Evolutionary conservation across 1,140 invertebrate genomes (phyloP).

Genomic region (Liolophura sinensis): DNA sequence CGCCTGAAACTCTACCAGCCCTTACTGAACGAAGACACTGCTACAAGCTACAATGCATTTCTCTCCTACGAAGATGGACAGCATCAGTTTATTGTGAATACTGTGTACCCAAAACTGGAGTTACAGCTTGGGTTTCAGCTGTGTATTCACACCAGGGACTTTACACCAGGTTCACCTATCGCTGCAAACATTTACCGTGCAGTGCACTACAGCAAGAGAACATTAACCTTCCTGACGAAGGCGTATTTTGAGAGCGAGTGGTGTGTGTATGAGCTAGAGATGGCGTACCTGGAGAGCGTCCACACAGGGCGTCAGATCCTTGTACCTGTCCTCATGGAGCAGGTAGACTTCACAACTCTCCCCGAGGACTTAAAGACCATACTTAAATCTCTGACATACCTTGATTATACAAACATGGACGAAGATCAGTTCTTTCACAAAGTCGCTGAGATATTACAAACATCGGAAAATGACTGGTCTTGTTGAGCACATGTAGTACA

Average conservation of each 20-base stretch:
- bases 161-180: slow-evolving; percentile 53
- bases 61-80: slow-evolving; percentile 30
- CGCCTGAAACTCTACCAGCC: slow-evolving; percentile 1
- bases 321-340: slow-evolving; percentile 11
- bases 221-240: slow-evolving; percentile 68
- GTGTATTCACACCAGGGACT: slow-evolving; percentile 39
- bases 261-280: slow-evolving; percentile 63
- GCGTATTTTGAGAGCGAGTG: slow-evolving; percentile 68
- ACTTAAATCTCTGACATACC: no score
- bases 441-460: no score
- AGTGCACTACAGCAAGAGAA: slow-evolving; percentile 66
- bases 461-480: no score
- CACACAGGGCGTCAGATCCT: slow-evolving; percentile 21
- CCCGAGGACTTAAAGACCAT: no score
- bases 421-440: no score
- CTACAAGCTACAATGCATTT: slow-evolving; percentile 29
- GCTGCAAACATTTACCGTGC: slow-evolving; percentile 67
- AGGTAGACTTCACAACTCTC: no score
- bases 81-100: slow-evolving; percentile 17
- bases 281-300: slow-evolving; percentile 25
- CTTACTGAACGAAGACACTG: background rate
- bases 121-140: slow-evolving; percentile 13
- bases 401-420: no score
- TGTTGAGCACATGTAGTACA: no score
- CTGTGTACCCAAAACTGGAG: slow-evolving; percentile 21